Evolutionary conservation across 2,888 invertebrate species (phyloP).

Genomic region (Patella ulyssiponensis): DNA sequence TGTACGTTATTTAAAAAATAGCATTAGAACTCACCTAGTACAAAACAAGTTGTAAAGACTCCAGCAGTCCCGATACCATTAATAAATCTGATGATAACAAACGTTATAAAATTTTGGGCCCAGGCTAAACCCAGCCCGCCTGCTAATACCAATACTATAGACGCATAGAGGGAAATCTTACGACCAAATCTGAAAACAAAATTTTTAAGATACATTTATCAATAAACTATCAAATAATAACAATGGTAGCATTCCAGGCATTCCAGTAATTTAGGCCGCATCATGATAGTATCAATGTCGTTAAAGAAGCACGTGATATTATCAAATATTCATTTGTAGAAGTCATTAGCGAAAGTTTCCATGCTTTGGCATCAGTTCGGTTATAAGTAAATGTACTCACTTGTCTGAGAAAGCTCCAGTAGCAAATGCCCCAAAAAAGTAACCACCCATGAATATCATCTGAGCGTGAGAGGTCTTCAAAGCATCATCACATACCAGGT

Average conservation of each 20-base stretch:
- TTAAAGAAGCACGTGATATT: no score
- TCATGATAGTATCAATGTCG: no score
- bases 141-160: conserved; percentile 78
- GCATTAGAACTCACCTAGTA: conserved; percentile 74
- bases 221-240: no score
- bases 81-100: conserved; percentile 80
- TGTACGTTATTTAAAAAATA: no score
- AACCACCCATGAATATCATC: conserved; percentile 31
- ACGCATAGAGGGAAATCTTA: conserved; percentile 82
- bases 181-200: conserved; percentile 77
- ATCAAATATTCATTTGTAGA: no score
- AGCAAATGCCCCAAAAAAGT: conserved; percentile 30
- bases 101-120: conserved; percentile 81
- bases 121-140: conserved; percentile 80
- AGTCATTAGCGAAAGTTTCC: no score
- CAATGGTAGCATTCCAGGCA: no score
- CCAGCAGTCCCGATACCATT: conserved; percentile 83
- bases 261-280: no score
- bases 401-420: conserved; percentile 32
- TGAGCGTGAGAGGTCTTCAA: conserved; percentile 28
- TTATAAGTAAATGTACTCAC: conserved; percentile 16
- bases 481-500: conserved; percentile 31
- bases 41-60: conserved; percentile 85
- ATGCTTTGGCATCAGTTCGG: not conserved
- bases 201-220: no score